Percentiles rank a stretch among this genome's conserved stretches.
phyloP scores from a whole-genome alignment of 2,113 vertebrate species.

The Prionailurus bengalensis region DNA sequence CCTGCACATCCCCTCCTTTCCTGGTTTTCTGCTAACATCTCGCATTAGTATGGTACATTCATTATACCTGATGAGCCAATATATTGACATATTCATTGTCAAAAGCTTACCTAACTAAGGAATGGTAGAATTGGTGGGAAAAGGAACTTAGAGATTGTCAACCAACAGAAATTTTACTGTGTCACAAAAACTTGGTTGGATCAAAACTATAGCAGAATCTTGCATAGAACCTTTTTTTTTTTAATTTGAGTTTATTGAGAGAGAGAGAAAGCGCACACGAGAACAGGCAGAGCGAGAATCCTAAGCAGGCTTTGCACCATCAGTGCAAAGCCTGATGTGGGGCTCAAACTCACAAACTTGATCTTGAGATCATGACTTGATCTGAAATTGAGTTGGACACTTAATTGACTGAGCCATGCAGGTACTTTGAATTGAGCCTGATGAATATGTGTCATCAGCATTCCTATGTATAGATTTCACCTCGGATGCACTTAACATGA shows the following conservation, averaged over 20 bases:
- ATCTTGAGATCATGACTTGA: too few species aligned
- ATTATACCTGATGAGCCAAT: background rate
- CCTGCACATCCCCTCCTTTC: rapidly evolving
- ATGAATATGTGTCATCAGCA: too few species aligned
- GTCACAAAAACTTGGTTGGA: background rate
- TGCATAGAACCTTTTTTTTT: background rate
- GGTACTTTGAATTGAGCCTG: background rate
- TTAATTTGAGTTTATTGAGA: background rate
- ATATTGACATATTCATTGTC: background rate
- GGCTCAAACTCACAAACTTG: too few species aligned
- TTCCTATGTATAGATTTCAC: background rate
- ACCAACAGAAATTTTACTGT: background rate
- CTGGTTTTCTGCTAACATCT: background rate
- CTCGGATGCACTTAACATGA: background rate
- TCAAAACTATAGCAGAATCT: background rate
- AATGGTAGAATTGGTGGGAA: background rate
- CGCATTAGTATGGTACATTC: background rate
- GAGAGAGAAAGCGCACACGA: too few species aligned
- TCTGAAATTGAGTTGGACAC: too few species aligned
- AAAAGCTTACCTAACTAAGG: background rate
- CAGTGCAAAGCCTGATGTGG: too few species aligned
- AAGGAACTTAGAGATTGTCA: background rate
- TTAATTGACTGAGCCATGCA: too few species aligned
- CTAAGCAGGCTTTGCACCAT: too few species aligned
- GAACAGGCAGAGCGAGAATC: too few species aligned